A percentile compares a stretch with the other conserved stretches of the same genome.
phyloP scores from a whole-genome alignment of 2,797 vertebrate genomes.

The Simalia tracyae region DNA sequence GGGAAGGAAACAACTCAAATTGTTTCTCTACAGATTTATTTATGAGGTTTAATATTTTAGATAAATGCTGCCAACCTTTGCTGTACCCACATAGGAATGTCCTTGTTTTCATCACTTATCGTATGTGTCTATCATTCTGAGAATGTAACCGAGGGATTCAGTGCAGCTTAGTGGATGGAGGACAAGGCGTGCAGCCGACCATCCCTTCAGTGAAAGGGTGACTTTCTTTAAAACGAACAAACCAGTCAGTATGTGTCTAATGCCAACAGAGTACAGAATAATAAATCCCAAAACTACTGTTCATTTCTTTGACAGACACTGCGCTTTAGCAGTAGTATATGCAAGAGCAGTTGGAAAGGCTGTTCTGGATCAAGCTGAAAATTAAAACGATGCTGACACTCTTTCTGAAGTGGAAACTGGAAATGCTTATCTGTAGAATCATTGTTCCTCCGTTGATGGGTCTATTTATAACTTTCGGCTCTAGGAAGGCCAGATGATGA shows the following conservation, averaged over 20 bases:
- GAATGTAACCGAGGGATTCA: neutral
- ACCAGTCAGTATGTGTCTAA: neutral
- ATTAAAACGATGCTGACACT: neutral
- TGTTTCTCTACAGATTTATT: neutral
- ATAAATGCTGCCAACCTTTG: neutral
- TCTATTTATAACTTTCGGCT: neutral
- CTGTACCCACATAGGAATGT: neutral
- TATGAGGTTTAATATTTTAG: neutral
- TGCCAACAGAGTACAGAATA: neutral
- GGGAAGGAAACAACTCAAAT: neutral
- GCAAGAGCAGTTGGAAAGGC: neutral
- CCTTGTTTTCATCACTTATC: neutral
- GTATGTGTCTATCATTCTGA: neutral
- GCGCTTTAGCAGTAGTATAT: neutral
- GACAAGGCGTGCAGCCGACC: neutral
- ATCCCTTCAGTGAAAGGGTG: neutral
- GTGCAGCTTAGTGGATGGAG: neutral
- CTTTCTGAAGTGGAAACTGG: neutral
- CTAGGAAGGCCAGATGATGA: neutral
- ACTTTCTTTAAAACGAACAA: neutral
- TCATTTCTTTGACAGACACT: neutral
- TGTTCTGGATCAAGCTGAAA: neutral
- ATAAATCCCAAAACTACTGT: neutral
- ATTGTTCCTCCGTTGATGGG: neutral
- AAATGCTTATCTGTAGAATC: conserved; percentile 1